These are phyloP conservation scores for Arge pagana DNA, from an alignment of 2,888 invertebrate genomes.

Conservation along the genomic window DNA sequence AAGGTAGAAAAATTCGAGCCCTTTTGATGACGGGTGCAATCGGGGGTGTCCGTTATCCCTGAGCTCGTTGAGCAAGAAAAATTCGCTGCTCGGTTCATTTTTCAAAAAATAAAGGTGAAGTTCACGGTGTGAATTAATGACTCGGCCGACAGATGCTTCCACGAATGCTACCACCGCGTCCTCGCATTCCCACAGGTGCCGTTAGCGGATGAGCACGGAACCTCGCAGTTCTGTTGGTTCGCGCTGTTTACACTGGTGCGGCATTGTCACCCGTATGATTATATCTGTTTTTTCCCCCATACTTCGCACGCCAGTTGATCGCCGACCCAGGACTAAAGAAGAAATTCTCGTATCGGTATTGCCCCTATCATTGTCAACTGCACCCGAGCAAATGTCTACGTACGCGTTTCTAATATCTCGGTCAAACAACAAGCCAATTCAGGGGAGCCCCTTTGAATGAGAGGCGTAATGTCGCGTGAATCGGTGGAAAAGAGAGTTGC, in stretches of 20 bases:
- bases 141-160: conserved; percentile 1
- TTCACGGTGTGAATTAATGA: conserved; percentile 9
- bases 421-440: too few species aligned
- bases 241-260: background rate
- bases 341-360: too few species aligned
- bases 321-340: too few species aligned
- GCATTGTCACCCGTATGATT: too few species aligned
- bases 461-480: too few species aligned
- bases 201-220: conserved; percentile 2
- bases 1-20: background rate
- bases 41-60: background rate
- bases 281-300: too few species aligned
- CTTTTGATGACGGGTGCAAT: background rate
- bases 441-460: too few species aligned
- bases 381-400: too few species aligned
- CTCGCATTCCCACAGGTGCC: conserved; percentile 7
- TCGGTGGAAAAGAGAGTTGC: too few species aligned
- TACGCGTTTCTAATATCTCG: too few species aligned
- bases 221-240: conserved; percentile 6
- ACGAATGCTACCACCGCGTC: background rate
- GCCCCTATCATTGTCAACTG: too few species aligned
- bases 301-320: too few species aligned
- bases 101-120: conserved; percentile 5
- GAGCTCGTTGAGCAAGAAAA: background rate
- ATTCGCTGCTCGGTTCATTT: background rate